Base-by-base conservation (phyloP, 1,140 invertebrate genomes). In the Drosophila teissieri region DNA sequence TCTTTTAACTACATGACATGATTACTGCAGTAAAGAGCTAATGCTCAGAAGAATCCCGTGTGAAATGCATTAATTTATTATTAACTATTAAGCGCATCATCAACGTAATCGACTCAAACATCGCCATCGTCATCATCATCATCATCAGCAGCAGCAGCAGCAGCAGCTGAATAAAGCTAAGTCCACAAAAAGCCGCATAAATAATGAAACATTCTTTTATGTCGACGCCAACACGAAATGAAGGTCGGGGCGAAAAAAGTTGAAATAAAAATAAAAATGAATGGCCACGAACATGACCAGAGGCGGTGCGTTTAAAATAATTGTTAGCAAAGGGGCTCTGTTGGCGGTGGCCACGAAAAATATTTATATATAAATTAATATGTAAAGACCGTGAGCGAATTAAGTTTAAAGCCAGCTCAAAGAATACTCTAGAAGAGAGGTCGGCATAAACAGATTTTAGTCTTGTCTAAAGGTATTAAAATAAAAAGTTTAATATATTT, bases 221-320 rank as follows among this genome's bases (percentile, higher is more conserved):
- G 70, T 74, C 46, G 69, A 49, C 73, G 51, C 60, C 52, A 45
- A 48, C 52, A 48, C 34, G 17, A 52, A 82, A 44, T 49, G 40
- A 46, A 75, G 62, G 17, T 51, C 17, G 60, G 37, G 12, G 12
- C 39, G 14, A 46, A 46, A 48, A 44, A 63, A 73, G 39, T 62
- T 63, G 57, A 78, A 65, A 82, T 64, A 63, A 70, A 78, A 78
- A 78, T 78, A 64, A 72, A 83, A 80, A 85, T 76, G 69, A 72
- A 76, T 84, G 60, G 67, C 57, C 37, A 44, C 68, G 67, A 54
- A 65, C 56, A 82, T 64, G 75, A 48, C 69, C 63, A 44, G 61
- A 48, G 73, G 75, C 73, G 45, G 15, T 72, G 55, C 51, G 63
- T 49, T 80, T 76, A 64, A 80, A 74, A 72, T 49, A 70, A 64